Evolutionary conservation across 37 sponge, comb jelly and placozoan species (phyloP).

Genomic region (Chondrosia reniformis): DNA sequence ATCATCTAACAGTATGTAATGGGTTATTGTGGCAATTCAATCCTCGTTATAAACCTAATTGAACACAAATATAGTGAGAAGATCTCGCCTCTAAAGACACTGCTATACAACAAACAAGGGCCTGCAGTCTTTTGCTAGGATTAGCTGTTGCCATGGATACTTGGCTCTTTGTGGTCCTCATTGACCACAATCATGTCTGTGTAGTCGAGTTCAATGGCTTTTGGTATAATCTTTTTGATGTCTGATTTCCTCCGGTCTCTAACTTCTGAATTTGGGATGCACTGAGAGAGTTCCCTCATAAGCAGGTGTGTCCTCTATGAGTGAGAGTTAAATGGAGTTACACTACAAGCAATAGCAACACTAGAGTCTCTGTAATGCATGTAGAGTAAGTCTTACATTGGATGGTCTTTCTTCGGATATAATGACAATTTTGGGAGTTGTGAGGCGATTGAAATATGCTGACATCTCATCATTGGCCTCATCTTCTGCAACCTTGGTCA

Average conservation of each 20-base stretch:
- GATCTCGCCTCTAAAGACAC: too few relatives aligned
- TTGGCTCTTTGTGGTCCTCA: slow-evolving; percentile 92
- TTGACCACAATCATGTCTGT: slow-evolving; percentile 85
- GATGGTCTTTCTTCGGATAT: slow-evolving; percentile 63
- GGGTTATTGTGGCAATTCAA: too few relatives aligned
- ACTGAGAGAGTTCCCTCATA: slow-evolving; percentile 66
- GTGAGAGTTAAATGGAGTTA: neutral
- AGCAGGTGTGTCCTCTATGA: slow-evolving; percentile 61
- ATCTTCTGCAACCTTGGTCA: slow-evolving; percentile 67
- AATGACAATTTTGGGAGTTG: slow-evolving; percentile 80
- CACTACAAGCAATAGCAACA: neutral
- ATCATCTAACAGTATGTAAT: too few relatives aligned
- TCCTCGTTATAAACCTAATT: too few relatives aligned
- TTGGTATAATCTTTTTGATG: slow-evolving; percentile 74
- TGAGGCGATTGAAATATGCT: slow-evolving; percentile 66
- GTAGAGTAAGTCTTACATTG: slow-evolving; percentile 32
- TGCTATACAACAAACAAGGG: too few relatives aligned
- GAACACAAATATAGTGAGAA: too few relatives aligned
- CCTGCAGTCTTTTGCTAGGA: too few relatives aligned
- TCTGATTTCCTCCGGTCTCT: slow-evolving; percentile 56
- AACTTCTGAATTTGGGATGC: slow-evolving; percentile 87
- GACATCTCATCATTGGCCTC: slow-evolving; percentile 86
- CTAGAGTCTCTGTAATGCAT: neutral
- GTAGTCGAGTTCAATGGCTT: slow-evolving; percentile 61
- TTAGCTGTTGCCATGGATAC: too few relatives aligned